Percentiles rank a stretch among this genome's conserved stretches.
Conservation (phyloP, 2,888 invertebrate species). For the Invenusta paracnida region DNA sequence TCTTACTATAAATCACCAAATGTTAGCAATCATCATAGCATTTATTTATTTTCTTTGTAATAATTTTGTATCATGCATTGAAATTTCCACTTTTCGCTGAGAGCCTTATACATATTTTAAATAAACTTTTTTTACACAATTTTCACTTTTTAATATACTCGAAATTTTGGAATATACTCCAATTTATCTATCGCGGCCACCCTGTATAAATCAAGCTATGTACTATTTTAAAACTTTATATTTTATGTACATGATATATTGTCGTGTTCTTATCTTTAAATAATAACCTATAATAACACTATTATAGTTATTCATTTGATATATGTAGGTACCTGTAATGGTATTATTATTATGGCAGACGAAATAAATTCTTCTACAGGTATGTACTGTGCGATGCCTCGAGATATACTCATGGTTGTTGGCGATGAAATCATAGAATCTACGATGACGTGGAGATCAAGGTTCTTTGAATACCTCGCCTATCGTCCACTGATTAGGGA, state of each 20-base stretch:
- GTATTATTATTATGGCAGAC: too few relatives aligned
- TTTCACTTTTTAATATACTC: too few relatives aligned
- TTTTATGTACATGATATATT: too few relatives aligned
- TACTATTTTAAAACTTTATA: too few relatives aligned
- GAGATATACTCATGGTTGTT: slow-evolving; percentile 48
- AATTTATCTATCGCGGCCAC: neutral
- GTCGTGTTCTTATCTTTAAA: too few relatives aligned
- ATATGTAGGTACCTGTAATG: too few relatives aligned
- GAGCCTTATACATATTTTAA: neutral
- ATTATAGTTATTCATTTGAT: too few relatives aligned
- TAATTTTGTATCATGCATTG: neutral
- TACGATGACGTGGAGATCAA: slow-evolving; percentile 49
- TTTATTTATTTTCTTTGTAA: neutral
- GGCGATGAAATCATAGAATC: slow-evolving; percentile 50
- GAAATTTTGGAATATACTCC: neutral
- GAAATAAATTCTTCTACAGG: too few relatives aligned
- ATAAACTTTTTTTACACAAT: too few relatives aligned
- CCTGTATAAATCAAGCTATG: neutral
- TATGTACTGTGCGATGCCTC: slow-evolving; percentile 41
- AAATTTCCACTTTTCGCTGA: neutral
- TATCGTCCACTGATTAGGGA: slow-evolving; percentile 48
- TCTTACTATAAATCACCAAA: neutral
- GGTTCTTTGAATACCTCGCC: slow-evolving; percentile 49
- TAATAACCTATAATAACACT: too few relatives aligned
- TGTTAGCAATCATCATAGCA: too few relatives aligned